These are phyloP conservation scores for Corapipo altera DNA, from an alignment of 2,113 vertebrate genomes.

Conservation along the genomic window DNA sequence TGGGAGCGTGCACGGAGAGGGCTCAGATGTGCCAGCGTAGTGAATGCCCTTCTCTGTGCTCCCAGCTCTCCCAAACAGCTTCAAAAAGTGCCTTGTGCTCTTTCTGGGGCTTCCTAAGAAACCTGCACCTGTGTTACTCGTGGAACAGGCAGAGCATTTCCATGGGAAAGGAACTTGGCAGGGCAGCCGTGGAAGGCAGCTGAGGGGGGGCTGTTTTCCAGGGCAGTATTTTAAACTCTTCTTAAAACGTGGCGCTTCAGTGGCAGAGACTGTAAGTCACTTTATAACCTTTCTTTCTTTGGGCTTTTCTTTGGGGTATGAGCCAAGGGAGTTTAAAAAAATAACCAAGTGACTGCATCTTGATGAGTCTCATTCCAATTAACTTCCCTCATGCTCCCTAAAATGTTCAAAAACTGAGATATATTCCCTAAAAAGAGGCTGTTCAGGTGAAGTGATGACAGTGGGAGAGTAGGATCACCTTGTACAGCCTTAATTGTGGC, in stretches of 20 bases:
- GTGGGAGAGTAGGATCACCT: neutral
- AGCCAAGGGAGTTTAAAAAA: conserved; percentile 17
- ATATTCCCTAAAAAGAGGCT: neutral
- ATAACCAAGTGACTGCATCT: neutral
- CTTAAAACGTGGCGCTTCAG: conserved; percentile 22
- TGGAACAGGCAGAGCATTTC: conserved; percentile 12
- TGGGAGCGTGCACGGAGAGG: neutral
- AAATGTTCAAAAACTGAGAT: neutral
- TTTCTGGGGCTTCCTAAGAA: conserved; percentile 6
- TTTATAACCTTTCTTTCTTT: conserved; percentile 44
- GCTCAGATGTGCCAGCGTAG: neutral
- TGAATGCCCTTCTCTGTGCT: conserved; percentile 20
- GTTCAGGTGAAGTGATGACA: neutral
- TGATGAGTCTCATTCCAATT: neutral
- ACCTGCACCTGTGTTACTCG: conserved; percentile 4
- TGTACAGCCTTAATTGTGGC: neutral
- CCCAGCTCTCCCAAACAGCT: neutral
- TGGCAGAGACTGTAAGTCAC: conserved; percentile 10
- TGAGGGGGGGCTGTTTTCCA: neutral
- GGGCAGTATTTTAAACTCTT: neutral
- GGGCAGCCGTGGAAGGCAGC: neutral
- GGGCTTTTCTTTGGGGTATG: neutral
- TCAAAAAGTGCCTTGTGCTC: conserved; percentile 44
- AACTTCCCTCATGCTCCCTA: neutral
- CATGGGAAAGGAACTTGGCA: conserved; percentile 64